Percentiles rank a stretch among this genome's conserved stretches.
Evolutionary conservation across 2,113 vertebrate species (phyloP).

Genomic region (Chloroceryle aenea): DNA sequence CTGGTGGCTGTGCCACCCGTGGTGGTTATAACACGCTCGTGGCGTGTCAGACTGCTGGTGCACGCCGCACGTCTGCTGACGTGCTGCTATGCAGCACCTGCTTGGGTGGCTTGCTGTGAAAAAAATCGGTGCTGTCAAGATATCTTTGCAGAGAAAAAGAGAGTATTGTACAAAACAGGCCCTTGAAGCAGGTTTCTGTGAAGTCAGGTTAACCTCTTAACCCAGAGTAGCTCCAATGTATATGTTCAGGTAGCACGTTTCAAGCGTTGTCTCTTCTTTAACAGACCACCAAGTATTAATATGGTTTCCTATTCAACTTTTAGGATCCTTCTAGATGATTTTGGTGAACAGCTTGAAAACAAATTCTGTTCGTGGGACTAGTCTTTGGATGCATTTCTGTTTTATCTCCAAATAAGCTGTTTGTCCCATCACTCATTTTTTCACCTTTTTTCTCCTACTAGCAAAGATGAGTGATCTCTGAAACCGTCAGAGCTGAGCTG

Average conservation of each 20-base stretch:
- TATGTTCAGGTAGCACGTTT: rapidly evolving
- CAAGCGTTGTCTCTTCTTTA: neutral
- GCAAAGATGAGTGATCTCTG: neutral
- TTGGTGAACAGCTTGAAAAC: neutral
- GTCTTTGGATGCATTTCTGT: neutral
- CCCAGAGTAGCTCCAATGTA: neutral
- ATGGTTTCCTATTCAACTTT: neutral
- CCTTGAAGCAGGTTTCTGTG: neutral
- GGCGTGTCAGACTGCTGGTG: rapidly evolving
- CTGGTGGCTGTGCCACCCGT: rapidly evolving
- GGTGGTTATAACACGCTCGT: neutral
- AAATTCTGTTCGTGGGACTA: neutral
- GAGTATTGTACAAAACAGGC: neutral
- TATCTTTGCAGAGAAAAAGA: neutral
- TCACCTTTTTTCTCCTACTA: neutral
- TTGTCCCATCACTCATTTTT: neutral
- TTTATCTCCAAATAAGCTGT: neutral
- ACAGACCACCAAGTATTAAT: no score
- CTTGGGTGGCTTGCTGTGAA: neutral
- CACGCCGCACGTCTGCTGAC: rapidly evolving
- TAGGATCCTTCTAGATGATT: neutral
- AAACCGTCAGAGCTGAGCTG: neutral
- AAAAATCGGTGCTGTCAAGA: rapidly evolving
- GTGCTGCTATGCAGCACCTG: neutral
- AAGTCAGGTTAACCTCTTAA: neutral